Evolutionary conservation across 92 coral and sea anemone genomes (phyloP), one percentile per base, ranked within the genome.

Genomic region (Anthopleura xanthogrammica): DNA sequence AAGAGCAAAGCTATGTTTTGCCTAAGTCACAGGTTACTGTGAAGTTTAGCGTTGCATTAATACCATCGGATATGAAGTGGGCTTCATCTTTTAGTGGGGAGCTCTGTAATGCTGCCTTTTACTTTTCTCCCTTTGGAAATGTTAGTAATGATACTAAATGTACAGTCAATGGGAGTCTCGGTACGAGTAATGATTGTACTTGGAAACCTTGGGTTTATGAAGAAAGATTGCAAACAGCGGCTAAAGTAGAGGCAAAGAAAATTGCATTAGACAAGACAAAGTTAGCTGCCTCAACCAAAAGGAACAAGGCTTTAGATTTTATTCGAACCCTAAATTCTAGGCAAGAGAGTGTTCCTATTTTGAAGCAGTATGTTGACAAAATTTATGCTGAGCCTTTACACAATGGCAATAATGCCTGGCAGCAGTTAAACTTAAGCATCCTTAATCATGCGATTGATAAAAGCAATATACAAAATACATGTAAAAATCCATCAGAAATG

Each of bases 21-120:
- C 8, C 52, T 48, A 48, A 4, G 9, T 9, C 52, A n/a, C n/a
- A n/a, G n/a, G n/a, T n/a, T 6, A 54, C 12, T 6, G 85, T 80
- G 72, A 85, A 57, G 57, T 86, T 85, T 43, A 64, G 85, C 1
- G 77, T 88, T 55, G 82, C 84, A 62, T 43, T 84, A 12, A 14
- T 84, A 1, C 88, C 87, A 24, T 81, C 86, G 2, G 92, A 89
- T 60, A 89, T 89, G 92, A 89, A 85, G 76, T 89, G 89, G 86
- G 83, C 89, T 14, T 60, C 75, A 46, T 50, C 82, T 23, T 77
- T 85, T 7, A 77, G 89, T 72, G 89, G 92, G 68, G 89, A 88
- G 71, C 84, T 88, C 14, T 42, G 66, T 10, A 85, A 81, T 58
- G 52, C 92, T 11, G 89, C 89, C 2, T 70, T 17, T 55, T 89